Percentiles rank a stretch among this genome's conserved stretches.
Evolutionary conservation across 2,888 invertebrate genomes (phyloP).

Genomic region (Drosophila koepferae): DNA sequence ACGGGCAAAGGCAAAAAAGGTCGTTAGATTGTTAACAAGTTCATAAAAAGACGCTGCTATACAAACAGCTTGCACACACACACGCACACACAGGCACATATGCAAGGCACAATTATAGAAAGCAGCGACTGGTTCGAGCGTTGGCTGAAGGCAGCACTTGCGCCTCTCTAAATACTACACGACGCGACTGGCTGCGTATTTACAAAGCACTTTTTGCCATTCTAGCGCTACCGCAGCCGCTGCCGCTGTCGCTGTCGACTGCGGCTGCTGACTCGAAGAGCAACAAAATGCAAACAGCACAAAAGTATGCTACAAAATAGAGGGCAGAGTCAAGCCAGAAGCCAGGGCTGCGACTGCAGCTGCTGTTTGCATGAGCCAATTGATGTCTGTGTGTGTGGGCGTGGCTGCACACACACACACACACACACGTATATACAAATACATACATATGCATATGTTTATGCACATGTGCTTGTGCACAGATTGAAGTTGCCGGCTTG

Average conservation of each 20-base stretch:
- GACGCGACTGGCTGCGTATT: constrained; percentile 67
- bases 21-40: constrained; percentile 80
- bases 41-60: constrained; percentile 72
- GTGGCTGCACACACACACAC: background rate
- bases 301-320: constrained; percentile 54
- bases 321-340: background rate
- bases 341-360: constrained; percentile 27
- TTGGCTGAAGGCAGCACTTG: constrained; percentile 21
- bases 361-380: constrained; percentile 65
- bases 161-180: constrained; percentile 67
- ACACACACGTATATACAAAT: background rate
- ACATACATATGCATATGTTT: background rate
- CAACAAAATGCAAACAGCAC: constrained; percentile 60
- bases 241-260: background rate
- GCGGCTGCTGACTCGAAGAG: constrained; percentile 28
- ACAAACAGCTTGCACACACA: constrained; percentile 18
- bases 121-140: constrained; percentile 13
- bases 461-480: background rate
- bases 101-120: constrained; percentile 48
- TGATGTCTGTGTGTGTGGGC: constrained; percentile 44
- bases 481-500: constrained; percentile 13
- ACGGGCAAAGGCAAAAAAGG: constrained; percentile 58
- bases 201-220: constrained; percentile 70
- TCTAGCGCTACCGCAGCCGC: constrained; percentile 1
- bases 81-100: constrained; percentile 16